These are phyloP conservation scores for Pomatostomus ruficeps DNA, from an alignment of 2,113 vertebrate species.

Conservation along the genomic window DNA sequence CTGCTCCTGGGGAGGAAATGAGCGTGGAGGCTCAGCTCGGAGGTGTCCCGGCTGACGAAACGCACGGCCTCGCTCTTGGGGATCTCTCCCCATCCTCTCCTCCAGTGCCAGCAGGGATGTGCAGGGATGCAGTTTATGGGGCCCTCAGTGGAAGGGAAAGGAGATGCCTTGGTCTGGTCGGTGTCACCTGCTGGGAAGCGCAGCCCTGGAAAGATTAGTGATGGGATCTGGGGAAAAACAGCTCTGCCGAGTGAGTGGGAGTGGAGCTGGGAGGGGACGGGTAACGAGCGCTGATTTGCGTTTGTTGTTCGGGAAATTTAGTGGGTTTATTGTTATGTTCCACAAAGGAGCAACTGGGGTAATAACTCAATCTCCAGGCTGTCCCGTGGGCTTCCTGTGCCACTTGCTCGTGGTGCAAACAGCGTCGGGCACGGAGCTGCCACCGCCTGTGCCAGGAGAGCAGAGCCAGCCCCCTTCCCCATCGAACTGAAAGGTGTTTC, in stretches of 20 bases:
- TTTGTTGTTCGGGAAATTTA: not conserved
- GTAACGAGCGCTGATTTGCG: not conserved
- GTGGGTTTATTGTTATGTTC: not conserved
- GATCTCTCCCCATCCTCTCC: not conserved
- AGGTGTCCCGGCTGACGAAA: not conserved
- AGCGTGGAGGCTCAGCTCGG: not conserved
- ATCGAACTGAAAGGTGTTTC: not conserved
- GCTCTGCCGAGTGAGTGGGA: not conserved
- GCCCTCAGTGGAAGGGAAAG: not conserved
- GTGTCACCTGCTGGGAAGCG: not conserved
- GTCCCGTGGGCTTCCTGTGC: not conserved
- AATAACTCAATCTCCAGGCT: not conserved
- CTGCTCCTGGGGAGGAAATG: not conserved
- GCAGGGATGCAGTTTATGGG: not conserved
- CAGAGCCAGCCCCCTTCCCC: too few species aligned
- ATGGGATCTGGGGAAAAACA: slow-evolving; percentile 13
- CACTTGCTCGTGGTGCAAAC: not conserved
- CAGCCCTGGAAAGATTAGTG: not conserved
- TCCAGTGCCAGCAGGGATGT: not conserved
- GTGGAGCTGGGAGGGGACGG: not conserved
- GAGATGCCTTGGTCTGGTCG: not conserved
- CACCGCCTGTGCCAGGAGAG: not conserved
- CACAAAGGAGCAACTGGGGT: not conserved
- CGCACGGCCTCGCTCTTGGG: accelerated
- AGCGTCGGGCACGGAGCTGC: not conserved